phyloP scores from a whole-genome alignment of 2,888 invertebrate species.

The Eupithecia inturbata region DNA sequence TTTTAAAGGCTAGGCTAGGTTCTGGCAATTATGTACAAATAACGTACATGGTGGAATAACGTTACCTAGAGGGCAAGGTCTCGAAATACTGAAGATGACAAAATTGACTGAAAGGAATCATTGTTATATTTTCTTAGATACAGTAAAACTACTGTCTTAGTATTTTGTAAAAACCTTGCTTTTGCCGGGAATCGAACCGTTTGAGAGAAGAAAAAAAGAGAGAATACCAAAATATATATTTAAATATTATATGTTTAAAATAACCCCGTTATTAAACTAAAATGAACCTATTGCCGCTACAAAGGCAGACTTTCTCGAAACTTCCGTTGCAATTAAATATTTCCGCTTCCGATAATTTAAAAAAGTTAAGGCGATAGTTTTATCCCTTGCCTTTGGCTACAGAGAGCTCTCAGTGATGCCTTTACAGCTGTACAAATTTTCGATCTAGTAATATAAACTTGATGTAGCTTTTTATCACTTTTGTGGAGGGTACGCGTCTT shows the following conservation, averaged over 20 bases:
- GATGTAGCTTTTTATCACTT: not conserved
- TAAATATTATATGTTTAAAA: too few relatives aligned
- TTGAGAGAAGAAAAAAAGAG: too few relatives aligned
- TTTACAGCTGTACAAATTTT: not conserved
- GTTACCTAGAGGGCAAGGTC: too few relatives aligned
- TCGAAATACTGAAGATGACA: too few relatives aligned
- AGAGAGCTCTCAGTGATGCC: conserved; percentile 17
- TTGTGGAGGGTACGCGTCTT: not conserved
- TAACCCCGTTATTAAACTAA: conserved; percentile 12
- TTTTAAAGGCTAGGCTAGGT: not conserved
- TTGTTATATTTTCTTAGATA: too few relatives aligned
- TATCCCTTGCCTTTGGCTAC: conserved; percentile 12
- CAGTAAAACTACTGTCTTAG: too few relatives aligned
- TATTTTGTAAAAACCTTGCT: too few relatives aligned
- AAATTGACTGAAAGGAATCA: too few relatives aligned
- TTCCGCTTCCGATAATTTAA: conserved; percentile 64
- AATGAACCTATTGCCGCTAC: conserved; percentile 37
- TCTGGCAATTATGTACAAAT: not conserved
- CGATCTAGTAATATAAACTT: not conserved
- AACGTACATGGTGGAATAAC: not conserved
- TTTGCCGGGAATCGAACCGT: too few relatives aligned
- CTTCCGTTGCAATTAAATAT: conserved; percentile 69
- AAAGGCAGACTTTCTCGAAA: conserved; percentile 45
- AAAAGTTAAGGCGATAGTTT: conserved; percentile 46
- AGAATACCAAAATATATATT: too few relatives aligned